Conservation (phyloP, 2,113 vertebrate genomes). For the Dasyurus viverrinus region DNA sequence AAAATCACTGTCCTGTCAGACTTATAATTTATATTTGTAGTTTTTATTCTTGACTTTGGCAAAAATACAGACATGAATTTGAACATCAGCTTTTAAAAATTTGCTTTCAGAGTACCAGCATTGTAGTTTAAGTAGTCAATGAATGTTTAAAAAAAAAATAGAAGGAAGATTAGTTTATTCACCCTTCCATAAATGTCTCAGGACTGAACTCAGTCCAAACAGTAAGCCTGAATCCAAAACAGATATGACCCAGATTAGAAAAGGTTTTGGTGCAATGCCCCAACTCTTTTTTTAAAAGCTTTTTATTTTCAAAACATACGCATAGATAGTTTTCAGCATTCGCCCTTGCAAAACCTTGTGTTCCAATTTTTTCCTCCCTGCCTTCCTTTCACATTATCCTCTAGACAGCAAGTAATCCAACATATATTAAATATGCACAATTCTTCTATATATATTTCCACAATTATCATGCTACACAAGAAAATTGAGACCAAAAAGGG, state of each 20-base stretch:
- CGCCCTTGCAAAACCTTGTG: too few species aligned
- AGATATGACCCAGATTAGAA: not conserved
- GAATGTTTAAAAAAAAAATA: not conserved
- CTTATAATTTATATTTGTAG: not conserved
- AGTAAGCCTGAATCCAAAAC: not conserved
- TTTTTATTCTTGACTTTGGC: not conserved
- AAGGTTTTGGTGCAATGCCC: not conserved
- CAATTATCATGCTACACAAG: too few species aligned
- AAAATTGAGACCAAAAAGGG: too few species aligned
- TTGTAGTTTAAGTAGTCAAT: not conserved
- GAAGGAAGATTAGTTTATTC: not conserved
- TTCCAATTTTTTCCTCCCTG: too few species aligned
- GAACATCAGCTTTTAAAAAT: not conserved
- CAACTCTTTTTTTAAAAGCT: not conserved
- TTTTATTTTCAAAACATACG: too few species aligned
- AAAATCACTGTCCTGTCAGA: not conserved
- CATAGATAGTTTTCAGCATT: too few species aligned
- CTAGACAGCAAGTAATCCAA: too few species aligned
- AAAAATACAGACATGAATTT: not conserved
- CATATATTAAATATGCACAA: too few species aligned
- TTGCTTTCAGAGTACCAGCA: not conserved
- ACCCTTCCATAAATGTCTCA: not conserved
- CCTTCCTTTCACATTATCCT: too few species aligned
- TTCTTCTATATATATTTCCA: too few species aligned
- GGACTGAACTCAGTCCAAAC: not conserved